Conservation (phyloP, 64 coral and sea anemone genomes). For the Porites australiensis region DNA sequence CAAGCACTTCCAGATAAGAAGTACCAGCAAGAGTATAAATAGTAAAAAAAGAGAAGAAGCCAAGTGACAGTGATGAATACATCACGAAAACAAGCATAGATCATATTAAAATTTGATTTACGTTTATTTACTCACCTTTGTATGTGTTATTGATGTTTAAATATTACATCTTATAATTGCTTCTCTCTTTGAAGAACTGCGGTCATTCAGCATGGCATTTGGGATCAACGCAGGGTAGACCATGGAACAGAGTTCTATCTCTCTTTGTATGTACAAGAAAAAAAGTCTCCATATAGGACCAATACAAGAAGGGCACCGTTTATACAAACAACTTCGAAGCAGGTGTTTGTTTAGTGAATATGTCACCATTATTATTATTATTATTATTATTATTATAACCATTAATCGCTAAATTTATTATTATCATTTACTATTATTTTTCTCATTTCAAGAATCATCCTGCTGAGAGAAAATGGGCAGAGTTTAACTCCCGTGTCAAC, state of each 20-base stretch:
- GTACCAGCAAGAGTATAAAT: too few relatives aligned
- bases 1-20: too few relatives aligned
- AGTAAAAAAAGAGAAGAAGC: too few relatives aligned
- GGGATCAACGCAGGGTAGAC: constrained; percentile 48
- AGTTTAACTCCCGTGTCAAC: constrained; percentile 49
- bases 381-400: background rate
- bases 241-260: constrained; percentile 32
- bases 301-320: constrained; percentile 39
- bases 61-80: too few relatives aligned
- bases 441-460: constrained; percentile 43
- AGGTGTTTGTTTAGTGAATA: background rate
- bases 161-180: too few relatives aligned
- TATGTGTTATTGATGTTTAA: too few relatives aligned
- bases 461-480: constrained; percentile 33
- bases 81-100: too few relatives aligned
- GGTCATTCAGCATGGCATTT: constrained; percentile 31
- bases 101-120: too few relatives aligned
- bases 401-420: background rate
- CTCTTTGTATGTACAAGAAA: constrained; percentile 45
- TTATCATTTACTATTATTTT: background rate
- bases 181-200: background rate
- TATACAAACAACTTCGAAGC: constrained; percentile 36
- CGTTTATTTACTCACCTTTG: too few relatives aligned
- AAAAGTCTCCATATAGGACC: constrained; percentile 30
- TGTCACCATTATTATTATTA: too few relatives aligned